phyloP scores from a whole-genome alignment of 2,888 invertebrate genomes.

The Agrochola lota region DNA sequence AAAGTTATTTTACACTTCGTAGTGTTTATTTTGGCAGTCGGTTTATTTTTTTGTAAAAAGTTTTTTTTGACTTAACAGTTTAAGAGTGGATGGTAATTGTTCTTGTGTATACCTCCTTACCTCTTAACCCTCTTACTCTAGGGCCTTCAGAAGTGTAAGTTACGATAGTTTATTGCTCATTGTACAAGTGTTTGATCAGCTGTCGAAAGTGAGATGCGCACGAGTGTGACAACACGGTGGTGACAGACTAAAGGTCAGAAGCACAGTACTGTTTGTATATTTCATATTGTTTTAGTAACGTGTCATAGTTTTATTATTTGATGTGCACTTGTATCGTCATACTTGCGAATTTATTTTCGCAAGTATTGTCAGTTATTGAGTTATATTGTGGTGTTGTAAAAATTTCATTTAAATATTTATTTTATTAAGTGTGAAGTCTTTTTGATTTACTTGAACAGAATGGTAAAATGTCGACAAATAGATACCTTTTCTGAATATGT shows the following conservation, averaged over 20 bases:
- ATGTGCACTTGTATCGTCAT: conserved; percentile 20
- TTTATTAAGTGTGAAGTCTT: background rate
- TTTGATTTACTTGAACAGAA: background rate
- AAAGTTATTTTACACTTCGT: no score
- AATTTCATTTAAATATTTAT: background rate
- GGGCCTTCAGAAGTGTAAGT: conserved; percentile 36
- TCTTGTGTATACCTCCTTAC: background rate
- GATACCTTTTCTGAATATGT: background rate
- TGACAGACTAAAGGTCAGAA: conserved; percentile 61
- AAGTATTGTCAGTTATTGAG: background rate
- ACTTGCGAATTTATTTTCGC: conserved; percentile 16
- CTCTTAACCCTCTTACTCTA: conserved; percentile 27
- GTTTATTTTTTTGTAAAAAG: no score
- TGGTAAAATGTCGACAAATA: background rate
- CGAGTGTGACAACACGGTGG: conserved; percentile 59
- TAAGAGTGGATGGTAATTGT: conserved; percentile 4
- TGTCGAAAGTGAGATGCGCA: conserved; percentile 70
- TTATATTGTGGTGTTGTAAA: background rate
- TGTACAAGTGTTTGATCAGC: conserved; percentile 73
- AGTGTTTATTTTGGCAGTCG: no score
- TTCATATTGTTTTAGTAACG: conserved; percentile 50
- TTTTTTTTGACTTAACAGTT: background rate
- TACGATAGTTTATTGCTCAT: conserved; percentile 59
- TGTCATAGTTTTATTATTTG: conserved; percentile 33
- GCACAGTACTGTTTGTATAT: conserved; percentile 48